These are phyloP conservation scores for Tipula helvola DNA, from an alignment of 2,888 invertebrate genomes.

Conservation along the genomic window DNA sequence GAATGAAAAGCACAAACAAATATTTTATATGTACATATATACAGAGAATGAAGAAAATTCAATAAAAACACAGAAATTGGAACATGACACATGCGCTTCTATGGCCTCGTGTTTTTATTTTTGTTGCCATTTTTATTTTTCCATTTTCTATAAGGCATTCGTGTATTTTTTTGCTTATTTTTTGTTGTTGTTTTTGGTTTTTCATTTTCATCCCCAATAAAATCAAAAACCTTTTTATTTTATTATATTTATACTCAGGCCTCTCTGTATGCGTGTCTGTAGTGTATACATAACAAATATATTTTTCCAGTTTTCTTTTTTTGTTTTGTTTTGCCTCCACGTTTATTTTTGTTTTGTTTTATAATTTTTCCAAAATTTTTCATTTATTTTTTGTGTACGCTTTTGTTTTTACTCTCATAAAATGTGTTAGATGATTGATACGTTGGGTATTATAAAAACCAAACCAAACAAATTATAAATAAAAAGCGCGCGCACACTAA, in stretches of 20 bases:
- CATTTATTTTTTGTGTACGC: not conserved
- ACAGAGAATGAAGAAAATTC: not conserved
- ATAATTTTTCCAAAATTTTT: not conserved
- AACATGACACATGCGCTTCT: not conserved
- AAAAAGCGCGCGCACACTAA: not conserved
- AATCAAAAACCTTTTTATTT: not conserved
- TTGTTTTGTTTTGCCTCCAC: not conserved
- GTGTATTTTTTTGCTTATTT: not conserved
- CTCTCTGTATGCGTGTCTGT: not conserved
- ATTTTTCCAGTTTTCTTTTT: not conserved
- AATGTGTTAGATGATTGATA: not conserved
- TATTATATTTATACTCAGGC: not conserved
- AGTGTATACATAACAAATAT: not conserved
- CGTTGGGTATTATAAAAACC: not conserved
- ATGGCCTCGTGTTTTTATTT: not conserved
- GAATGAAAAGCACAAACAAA: not conserved
- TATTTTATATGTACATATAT: not conserved
- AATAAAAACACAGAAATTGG: not conserved
- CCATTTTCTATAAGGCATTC: not conserved
- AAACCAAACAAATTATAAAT: not conserved
- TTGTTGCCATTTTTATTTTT: slow-evolving; percentile 4
- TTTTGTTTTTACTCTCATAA: not conserved
- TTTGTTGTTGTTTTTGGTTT: not conserved
- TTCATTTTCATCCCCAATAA: not conserved
- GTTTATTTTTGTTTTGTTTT: not conserved